phyloP scores from a whole-genome alignment of 2,888 invertebrate genomes.

The Mactromeris polynyma region DNA sequence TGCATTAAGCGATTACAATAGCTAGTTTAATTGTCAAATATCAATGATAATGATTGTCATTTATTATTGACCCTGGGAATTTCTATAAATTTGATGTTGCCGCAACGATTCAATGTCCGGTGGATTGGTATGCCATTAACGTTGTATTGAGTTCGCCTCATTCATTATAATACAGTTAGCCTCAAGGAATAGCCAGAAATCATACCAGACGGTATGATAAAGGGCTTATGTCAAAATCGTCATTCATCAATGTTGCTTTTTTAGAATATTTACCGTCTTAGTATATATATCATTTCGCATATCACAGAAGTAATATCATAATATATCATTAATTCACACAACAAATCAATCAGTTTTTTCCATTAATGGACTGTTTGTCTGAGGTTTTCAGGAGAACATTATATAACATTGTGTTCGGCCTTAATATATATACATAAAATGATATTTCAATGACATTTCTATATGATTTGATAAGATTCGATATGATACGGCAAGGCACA shows the following conservation, averaged over 20 bases:
- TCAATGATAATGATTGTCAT: not conserved
- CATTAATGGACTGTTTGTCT: not conserved
- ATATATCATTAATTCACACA: not conserved
- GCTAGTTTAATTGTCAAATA: constrained; percentile 1
- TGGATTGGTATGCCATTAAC: not conserved
- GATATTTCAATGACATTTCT: too few species aligned
- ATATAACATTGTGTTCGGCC: not conserved
- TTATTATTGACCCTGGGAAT: not conserved
- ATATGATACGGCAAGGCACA: too few species aligned
- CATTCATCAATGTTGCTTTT: too few species aligned
- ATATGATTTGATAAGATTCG: too few species aligned
- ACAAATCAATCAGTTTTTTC: not conserved
- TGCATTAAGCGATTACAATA: not conserved
- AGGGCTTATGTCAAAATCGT: too few species aligned
- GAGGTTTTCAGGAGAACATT: too few species aligned
- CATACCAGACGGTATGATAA: not conserved
- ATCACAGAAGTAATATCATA: constrained; percentile 3
- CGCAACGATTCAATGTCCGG: not conserved
- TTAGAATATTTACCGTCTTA: not conserved
- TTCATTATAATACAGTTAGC: not conserved
- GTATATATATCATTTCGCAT: not conserved
- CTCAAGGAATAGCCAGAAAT: not conserved
- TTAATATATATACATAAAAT: not conserved
- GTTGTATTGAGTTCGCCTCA: not conserved
- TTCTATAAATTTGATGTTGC: not conserved